Conservation (phyloP, 1,140 invertebrate genomes). For the Papilio polyxenes region DNA sequence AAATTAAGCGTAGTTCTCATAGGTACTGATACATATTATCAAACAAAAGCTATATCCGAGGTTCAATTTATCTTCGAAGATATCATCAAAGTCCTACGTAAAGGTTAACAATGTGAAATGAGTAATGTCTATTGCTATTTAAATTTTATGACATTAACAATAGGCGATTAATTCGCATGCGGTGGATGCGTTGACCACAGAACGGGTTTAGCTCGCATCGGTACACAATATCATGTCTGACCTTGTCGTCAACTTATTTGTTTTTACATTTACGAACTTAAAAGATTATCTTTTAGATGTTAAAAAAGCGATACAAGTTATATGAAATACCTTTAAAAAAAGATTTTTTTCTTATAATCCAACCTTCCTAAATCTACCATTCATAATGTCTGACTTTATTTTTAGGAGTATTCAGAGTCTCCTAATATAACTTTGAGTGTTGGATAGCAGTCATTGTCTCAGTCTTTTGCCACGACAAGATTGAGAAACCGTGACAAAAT, state of each 20-base stretch:
- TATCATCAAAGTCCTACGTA: background rate
- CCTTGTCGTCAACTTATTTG: constrained; percentile 19
- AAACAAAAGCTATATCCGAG: background rate
- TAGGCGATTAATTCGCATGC: constrained; percentile 30
- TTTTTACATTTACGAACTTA: background rate
- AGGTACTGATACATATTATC: background rate
- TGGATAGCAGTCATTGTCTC: background rate
- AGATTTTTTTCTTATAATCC: too few species aligned
- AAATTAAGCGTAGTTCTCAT: background rate
- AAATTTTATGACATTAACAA: constrained; percentile 27
- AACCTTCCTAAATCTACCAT: too few species aligned
- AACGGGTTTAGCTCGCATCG: constrained; percentile 3
- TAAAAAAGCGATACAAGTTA: background rate
- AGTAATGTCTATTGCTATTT: constrained; percentile 21
- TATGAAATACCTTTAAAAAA: too few species aligned
- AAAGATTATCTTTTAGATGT: background rate
- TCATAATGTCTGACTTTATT: background rate
- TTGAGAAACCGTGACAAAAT: background rate
- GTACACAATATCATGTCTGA: background rate
- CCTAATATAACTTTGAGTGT: background rate
- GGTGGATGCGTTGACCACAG: constrained; percentile 18
- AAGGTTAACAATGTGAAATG: background rate
- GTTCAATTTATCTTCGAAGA: constrained; percentile 1
- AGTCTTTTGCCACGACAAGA: background rate
- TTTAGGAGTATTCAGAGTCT: background rate